phyloP scores from a whole-genome alignment of 2,888 invertebrate species.

The Drosophila lacicola region DNA sequence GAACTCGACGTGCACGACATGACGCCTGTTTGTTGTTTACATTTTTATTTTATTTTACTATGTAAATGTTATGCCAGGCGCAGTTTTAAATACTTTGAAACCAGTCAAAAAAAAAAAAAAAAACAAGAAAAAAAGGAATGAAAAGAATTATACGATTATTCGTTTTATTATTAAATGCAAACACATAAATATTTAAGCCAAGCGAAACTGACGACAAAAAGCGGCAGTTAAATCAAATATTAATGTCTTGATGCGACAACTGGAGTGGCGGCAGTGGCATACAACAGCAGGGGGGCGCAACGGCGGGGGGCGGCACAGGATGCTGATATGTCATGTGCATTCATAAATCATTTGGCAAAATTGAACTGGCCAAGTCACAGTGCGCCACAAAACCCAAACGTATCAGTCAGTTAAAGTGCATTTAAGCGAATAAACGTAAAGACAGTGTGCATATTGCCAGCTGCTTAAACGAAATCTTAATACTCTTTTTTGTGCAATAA shows the following conservation, averaged over 20 bases:
- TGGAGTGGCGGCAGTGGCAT: conserved; percentile 18
- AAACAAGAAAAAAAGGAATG: background rate
- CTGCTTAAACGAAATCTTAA: background rate
- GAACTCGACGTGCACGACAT: conserved; percentile 22
- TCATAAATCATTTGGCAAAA: conserved; percentile 83
- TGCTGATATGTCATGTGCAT: conserved; percentile 83
- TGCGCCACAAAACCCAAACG: conserved; percentile 41
- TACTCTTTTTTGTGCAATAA: conserved; percentile 3
- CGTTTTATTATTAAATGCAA: conserved; percentile 60
- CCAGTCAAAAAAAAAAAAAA: conserved; percentile 9
- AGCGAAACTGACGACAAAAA: conserved; percentile 34
- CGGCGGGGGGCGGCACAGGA: conserved; percentile 71
- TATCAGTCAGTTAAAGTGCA: conserved; percentile 53
- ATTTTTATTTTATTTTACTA: conserved; percentile 17
- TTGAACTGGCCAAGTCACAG: conserved; percentile 64
- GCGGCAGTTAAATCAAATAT: conserved; percentile 64
- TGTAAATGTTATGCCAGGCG: conserved; percentile 10
- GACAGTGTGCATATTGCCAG: background rate
- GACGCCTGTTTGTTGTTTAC: conserved; percentile 16
- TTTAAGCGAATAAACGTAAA: conserved; percentile 39
- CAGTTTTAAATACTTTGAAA: conserved; percentile 47
- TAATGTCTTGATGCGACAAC: conserved; percentile 68
- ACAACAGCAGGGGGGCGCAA: conserved; percentile 9
- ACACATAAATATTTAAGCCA: conserved; percentile 58
- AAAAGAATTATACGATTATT: conserved; percentile 27